Evolutionary conservation across 2,797 vertebrate genomes (phyloP).

Genomic region (Rhincodon typus): DNA sequence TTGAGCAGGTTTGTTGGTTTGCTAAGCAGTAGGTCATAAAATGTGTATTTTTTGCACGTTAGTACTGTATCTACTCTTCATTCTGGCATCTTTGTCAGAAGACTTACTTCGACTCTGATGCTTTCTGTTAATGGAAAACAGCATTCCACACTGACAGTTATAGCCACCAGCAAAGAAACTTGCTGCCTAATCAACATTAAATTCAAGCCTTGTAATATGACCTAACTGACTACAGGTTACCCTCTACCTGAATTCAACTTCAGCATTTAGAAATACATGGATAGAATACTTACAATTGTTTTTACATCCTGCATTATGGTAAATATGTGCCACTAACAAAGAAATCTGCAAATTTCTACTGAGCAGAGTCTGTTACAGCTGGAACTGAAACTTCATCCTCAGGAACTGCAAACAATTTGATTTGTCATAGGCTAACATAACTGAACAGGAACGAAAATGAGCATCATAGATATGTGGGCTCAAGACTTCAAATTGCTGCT

Average conservation of each 20-base stretch:
- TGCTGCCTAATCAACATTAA: constrained; percentile 35
- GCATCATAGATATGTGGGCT: not conserved
- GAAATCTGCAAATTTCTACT: not conserved
- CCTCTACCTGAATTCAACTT: constrained; percentile 17
- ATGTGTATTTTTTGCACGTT: not conserved
- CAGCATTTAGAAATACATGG: not conserved
- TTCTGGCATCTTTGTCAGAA: not conserved
- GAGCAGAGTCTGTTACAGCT: not conserved
- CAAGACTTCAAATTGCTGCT: not conserved
- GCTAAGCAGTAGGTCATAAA: not conserved
- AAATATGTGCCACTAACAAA: not conserved
- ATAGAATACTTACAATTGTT: not conserved
- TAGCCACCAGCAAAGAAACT: constrained; percentile 35
- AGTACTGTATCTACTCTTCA: not conserved
- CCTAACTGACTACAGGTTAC: constrained; percentile 10
- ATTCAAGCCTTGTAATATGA: constrained; percentile 26
- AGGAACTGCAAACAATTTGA: not conserved
- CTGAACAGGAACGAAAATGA: not conserved
- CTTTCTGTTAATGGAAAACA: constrained; percentile 33
- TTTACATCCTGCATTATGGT: not conserved
- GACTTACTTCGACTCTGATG: not conserved
- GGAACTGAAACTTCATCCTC: not conserved
- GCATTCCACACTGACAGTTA: constrained; percentile 36
- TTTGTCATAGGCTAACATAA: not conserved
- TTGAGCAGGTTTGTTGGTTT: not conserved